These are phyloP conservation scores for Neelides sp. DNA, from an alignment of 1,140 invertebrate genomes.

Conservation along the genomic window DNA sequence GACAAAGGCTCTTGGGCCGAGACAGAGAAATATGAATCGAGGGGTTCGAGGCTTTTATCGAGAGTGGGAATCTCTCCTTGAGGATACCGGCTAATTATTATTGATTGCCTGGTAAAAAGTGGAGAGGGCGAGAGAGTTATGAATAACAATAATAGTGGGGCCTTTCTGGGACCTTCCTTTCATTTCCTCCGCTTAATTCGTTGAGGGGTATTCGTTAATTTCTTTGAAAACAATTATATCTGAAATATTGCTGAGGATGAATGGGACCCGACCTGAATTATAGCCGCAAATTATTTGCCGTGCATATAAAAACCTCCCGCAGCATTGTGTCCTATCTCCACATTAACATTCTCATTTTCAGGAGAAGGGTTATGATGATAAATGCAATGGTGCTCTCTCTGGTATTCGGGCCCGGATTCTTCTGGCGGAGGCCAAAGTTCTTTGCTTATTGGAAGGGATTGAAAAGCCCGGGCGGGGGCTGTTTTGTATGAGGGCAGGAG, in stretches of 20 bases:
- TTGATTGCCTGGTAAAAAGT: neutral
- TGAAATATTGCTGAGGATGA: conserved; percentile 26
- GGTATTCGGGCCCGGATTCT: conserved; percentile 11
- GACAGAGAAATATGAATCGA: conserved; percentile 2
- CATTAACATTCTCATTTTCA: conserved; percentile 16
- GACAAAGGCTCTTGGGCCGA: neutral
- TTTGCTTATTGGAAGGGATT: conserved; percentile 29
- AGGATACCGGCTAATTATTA: conserved; percentile 1
- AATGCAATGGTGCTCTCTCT: conserved; percentile 27
- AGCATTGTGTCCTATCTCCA: conserved; percentile 19
- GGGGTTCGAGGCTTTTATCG: conserved; percentile 26
- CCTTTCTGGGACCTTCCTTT: neutral
- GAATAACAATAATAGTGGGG: conserved; percentile 6
- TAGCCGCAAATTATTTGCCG: conserved; percentile 29
- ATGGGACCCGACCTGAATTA: conserved; percentile 20
- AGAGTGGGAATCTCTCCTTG: conserved; percentile 20
- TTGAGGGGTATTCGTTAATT: conserved; percentile 29
- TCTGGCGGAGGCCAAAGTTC: conserved; percentile 17
- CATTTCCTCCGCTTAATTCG: neutral
- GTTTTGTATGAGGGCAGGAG: conserved; percentile 23
- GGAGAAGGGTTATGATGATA: conserved; percentile 29
- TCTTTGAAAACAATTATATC: conserved; percentile 32
- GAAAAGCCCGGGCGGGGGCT: conserved; percentile 26
- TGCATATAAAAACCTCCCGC: conserved; percentile 25
- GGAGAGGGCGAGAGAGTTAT: conserved; percentile 1